A percentile compares a stretch with the other conserved stretches of the same genome.
phyloP scores from a whole-genome alignment of 2,888 invertebrate species.

The Macrosoma leucophasiata region DNA sequence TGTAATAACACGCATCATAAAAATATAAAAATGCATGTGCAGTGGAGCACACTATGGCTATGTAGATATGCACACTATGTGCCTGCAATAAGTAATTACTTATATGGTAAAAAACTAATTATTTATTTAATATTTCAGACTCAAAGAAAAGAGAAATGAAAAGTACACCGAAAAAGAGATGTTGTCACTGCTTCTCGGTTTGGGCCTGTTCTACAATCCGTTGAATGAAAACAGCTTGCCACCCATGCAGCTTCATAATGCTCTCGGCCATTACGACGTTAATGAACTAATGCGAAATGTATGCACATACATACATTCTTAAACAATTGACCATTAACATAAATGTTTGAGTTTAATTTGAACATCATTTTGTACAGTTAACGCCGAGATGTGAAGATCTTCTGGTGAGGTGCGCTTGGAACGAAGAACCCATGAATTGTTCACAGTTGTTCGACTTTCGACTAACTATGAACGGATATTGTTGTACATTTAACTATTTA shows the following conservation, averaged over 20 bases:
- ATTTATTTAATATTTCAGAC: no score
- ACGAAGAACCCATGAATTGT: slow-evolving; percentile 54
- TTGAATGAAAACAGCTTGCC: slow-evolving; percentile 34
- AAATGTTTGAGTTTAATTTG: no score
- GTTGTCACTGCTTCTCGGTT: slow-evolving; percentile 46
- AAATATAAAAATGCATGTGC: no score
- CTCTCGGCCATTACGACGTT: slow-evolving; percentile 58
- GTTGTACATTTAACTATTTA: slow-evolving; percentile 77
- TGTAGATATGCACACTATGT: no score
- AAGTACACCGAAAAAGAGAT: slow-evolving; percentile 51
- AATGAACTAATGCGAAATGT: slow-evolving; percentile 54
- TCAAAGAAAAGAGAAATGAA: slow-evolving; percentile 51
- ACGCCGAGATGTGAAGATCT: slow-evolving; percentile 67
- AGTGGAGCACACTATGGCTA: no score
- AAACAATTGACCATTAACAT: no score
- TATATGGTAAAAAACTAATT: no score
- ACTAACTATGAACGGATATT: slow-evolving; percentile 76
- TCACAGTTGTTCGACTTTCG: slow-evolving; percentile 67
- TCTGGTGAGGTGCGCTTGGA: slow-evolving; percentile 68
- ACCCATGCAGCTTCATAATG: slow-evolving; percentile 45
- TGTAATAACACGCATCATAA: no score
- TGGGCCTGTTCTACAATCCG: slow-evolving; percentile 54
- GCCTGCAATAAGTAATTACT: no score
- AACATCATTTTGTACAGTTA: slow-evolving; percentile 48
- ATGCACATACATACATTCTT: no score